Evolutionary conservation across 2,797 vertebrate species (phyloP), one percentile per base, ranked within the genome.

Genomic region (Gallinago solitaria): DNA sequence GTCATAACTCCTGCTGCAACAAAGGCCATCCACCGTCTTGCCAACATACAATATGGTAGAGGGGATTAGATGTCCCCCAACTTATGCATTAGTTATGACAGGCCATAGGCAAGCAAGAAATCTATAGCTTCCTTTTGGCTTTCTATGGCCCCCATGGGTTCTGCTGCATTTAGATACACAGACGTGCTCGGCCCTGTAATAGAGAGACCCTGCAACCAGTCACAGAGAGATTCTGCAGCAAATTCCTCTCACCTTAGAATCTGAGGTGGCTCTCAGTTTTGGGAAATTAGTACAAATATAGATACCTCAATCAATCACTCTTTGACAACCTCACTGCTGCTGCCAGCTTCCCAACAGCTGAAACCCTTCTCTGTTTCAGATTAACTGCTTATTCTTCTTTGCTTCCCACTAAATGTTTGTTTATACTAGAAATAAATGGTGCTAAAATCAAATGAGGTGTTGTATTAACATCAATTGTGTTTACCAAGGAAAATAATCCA

Each of bases 221-320:
- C 35, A 14, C 4, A 11, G 30, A 75, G 32, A 68, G 18, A 35
- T 21, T 20, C 54, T 83, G 48, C 28, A 76, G 35, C 28, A 71
- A 60, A 60, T n/a, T 25, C n/a, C 28, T 41, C 65, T 78, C 14
- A 0, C 13, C 9, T n/a, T 1, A 51, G n/a, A 45, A 50, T 17
- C 35, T 1, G 0, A 78, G 33, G 3, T 3, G 3, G 64, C 50
- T 73, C 61, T 80, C 57, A 69, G 4, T 41, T n/a, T 17, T 0
- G 8, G 70, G n/a, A 63, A 73, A 74, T 69, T 3, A 43, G 45
- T 48, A 33, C 15, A 32, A 54, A 19, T 23, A 75, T 0, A 73
- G 54, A 43, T 16, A 19, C n/a, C 65, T 53, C 45, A 33, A 4
- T 57, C 56, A 45, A 8, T 13, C 11, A 4, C 0, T 24, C 41